phyloP scores from a whole-genome alignment of 2,113 vertebrate species.

The Ranitomeya imitator region DNA sequence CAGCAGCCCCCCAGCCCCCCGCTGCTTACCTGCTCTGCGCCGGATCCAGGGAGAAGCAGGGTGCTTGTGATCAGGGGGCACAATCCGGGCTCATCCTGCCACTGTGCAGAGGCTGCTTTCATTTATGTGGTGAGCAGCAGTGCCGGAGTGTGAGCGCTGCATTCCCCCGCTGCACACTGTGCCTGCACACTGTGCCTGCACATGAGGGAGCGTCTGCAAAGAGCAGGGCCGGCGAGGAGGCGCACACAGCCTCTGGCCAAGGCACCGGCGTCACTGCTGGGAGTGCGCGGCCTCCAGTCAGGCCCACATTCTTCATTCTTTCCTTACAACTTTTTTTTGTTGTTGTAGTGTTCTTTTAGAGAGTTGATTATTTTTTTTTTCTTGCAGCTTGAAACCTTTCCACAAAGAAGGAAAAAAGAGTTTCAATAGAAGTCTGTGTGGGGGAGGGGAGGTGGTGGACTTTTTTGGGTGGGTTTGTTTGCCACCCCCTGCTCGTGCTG shows the following conservation, averaged over 20 bases:
- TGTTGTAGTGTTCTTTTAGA: neutral
- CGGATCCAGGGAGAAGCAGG: neutral
- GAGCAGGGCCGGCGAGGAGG: neutral
- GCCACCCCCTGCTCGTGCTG: too few species aligned
- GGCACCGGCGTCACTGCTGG: constrained; percentile 26
- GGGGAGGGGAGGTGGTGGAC: too few species aligned
- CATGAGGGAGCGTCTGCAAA: constrained; percentile 24
- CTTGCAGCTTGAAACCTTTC: neutral
- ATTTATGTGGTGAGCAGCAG: neutral
- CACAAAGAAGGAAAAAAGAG: neutral
- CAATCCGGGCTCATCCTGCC: neutral
- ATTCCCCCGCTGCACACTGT: constrained; percentile 7
- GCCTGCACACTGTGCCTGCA: neutral
- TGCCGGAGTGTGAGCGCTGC: neutral
- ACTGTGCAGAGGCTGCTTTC: neutral
- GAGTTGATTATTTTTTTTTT: neutral
- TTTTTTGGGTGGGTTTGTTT: too few species aligned
- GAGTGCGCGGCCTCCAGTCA: neutral
- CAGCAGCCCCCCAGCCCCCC: neutral
- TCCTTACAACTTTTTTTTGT: neutral
- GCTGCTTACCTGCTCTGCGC: neutral
- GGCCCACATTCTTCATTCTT: neutral
- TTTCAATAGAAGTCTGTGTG: neutral
- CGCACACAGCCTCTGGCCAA: neutral
- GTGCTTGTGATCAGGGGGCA: too few species aligned